Conservation (phyloP, 2,888 invertebrate species). For the Agrotis clavis region DNA sequence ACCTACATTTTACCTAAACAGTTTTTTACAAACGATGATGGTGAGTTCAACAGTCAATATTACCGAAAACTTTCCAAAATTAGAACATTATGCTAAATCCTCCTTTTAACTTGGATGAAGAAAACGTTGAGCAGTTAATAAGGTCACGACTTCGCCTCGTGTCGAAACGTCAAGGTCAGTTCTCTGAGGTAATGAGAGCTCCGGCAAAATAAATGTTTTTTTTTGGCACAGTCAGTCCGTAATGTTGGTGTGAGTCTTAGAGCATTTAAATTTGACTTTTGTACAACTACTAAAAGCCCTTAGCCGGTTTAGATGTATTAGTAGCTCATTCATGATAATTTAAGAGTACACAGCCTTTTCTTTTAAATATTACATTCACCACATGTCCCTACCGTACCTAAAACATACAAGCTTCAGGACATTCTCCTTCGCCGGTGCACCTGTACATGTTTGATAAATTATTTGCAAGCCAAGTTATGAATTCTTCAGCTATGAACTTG, state of each 20-base stretch:
- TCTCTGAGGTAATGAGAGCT: slow-evolving; percentile 3
- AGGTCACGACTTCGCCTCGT: background rate
- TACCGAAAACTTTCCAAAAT: background rate
- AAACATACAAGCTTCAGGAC: background rate
- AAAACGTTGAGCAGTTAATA: background rate
- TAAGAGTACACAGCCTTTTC: no score
- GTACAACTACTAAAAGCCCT: background rate
- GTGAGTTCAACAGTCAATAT: background rate
- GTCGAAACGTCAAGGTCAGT: background rate
- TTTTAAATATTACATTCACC: background rate
- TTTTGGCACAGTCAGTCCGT: background rate
- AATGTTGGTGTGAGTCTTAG: background rate
- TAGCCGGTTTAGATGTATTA: background rate
- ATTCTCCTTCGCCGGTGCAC: background rate
- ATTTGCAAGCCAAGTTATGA: slow-evolving; percentile 6
- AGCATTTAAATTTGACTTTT: background rate
- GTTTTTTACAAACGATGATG: background rate
- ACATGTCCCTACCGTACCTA: background rate
- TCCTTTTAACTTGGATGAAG: slow-evolving; percentile 5
- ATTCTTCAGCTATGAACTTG: slow-evolving; percentile 2
- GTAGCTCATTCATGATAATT: background rate
- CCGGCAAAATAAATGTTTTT: background rate
- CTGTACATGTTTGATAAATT: background rate
- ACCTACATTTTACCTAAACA: background rate
- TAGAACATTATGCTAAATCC: slow-evolving; percentile 8